Base-by-base conservation (phyloP, 2,888 invertebrate genomes). In the Phytoseiulus persimilis region DNA sequence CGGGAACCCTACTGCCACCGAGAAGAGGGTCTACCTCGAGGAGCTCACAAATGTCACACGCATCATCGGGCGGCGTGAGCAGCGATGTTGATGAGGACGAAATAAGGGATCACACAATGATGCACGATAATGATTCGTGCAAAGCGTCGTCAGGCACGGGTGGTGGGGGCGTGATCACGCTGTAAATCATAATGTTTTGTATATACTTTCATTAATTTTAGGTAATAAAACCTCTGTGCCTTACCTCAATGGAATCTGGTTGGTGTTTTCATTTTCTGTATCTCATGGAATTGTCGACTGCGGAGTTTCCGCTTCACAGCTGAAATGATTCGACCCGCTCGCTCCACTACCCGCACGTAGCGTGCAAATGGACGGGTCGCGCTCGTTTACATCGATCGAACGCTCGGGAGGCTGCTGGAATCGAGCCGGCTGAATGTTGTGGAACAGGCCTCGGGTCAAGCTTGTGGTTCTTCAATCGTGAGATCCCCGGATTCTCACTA, bases 101-200 rank as follows among this genome's bases (percentile, higher is more conserved):
- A 93, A 96, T 97, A 90, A 95, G 97, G 39, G 97, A 97, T 93
- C 94, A 97, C 90, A 97, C 96, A 6, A 95, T 32, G 32, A 87
- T 87, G 87, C 65, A 65, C 65, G 65, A 65, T 28, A 65, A 3
- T 28, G 65, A 65, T 65, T 65, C 65, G 65, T 65, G 65, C 65
- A 65, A 65, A 65, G 28, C 14, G 14, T 14, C 65, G 65, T 65
- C 65, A 28, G 65, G 65, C 65, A 65, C 65, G 65, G 65, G 65
- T 65, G 65, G 65, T 28, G 65, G 65, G 65, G 28, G 65, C 65
- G 65, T 65, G 65, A 65, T 65, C 65, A 65, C 65, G 65, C 65
- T 65, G 65, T 65, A 65, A 65, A 65, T 65, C 65, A 65, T 65
- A 65, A 65, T 65, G 65, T 65, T 65, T 65, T 65, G 65, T 65